Conservation (phyloP, 2,888 invertebrate genomes). For the Orthosia cruda region DNA sequence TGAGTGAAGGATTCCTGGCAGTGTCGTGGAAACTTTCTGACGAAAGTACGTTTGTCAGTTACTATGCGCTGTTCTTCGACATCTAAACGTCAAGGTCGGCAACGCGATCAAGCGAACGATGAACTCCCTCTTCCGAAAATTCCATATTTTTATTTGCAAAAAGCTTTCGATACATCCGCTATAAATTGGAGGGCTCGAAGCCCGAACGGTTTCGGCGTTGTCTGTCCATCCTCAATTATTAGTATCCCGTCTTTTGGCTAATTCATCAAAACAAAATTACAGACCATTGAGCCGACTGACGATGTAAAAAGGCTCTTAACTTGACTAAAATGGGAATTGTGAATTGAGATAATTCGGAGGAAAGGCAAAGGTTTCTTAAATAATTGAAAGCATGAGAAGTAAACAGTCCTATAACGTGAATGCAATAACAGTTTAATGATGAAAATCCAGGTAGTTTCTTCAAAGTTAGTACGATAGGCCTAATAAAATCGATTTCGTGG, state of each 20-base stretch:
- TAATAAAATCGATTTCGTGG: conserved; percentile 30
- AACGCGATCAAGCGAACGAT: conserved; percentile 73
- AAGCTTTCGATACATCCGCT: conserved; percentile 81
- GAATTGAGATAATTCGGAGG: conserved; percentile 45
- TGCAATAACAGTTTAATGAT: background rate
- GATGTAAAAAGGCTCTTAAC: conserved; percentile 70
- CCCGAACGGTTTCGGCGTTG: conserved; percentile 73
- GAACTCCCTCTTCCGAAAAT: conserved; percentile 76
- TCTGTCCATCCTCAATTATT: conserved; percentile 79
- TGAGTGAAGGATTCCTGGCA: conserved; percentile 25
- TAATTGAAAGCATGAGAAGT: conserved; percentile 26
- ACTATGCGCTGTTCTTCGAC: conserved; percentile 54
- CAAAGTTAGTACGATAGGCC: conserved; percentile 20
- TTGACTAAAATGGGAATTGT: conserved; percentile 57
- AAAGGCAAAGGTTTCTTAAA: conserved; percentile 42
- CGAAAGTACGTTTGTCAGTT: conserved; percentile 30
- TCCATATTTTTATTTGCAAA: conserved; percentile 77
- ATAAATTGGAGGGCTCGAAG: conserved; percentile 80
- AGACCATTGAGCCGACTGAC: conserved; percentile 77
- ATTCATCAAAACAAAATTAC: conserved; percentile 88
- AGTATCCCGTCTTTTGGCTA: conserved; percentile 82
- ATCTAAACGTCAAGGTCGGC: conserved; percentile 71
- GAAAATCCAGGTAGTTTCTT: conserved; percentile 2
- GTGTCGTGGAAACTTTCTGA: conserved; percentile 51
- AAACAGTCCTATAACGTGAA: conserved; percentile 6